These are phyloP conservation scores for Picathartes gymnocephalus DNA, from an alignment of 2,113 vertebrate genomes.

Conservation along the genomic window DNA sequence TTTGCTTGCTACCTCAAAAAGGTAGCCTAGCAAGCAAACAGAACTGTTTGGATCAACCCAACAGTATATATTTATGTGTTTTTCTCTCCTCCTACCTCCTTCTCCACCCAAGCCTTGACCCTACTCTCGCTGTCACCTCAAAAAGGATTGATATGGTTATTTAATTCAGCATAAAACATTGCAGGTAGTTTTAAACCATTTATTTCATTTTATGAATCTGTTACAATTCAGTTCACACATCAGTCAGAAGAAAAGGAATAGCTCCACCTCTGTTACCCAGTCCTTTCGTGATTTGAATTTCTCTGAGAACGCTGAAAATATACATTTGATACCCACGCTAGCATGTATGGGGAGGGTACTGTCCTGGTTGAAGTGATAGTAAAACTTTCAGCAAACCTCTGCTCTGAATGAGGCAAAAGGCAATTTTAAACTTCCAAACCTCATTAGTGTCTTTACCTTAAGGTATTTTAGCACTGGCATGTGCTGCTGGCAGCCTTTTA, in stretches of 20 bases:
- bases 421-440: neutral
- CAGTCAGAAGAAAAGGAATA: neutral
- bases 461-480: neutral
- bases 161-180: neutral
- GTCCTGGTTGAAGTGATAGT: neutral
- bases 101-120: accelerated
- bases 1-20: neutral
- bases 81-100: neutral
- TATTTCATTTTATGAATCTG: neutral
- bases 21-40: too few species aligned
- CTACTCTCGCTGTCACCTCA: neutral
- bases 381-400: neutral
- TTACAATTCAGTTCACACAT: neutral
- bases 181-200: neutral
- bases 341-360: too few species aligned
- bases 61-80: neutral
- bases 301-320: neutral
- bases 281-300: neutral
- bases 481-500: neutral
- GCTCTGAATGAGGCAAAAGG: neutral
- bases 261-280: neutral
- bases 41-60: neutral
- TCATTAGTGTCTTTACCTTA: neutral
- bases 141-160: neutral
- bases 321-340: neutral